phyloP scores from a whole-genome alignment of 2,797 vertebrate species.

The Sandelia bainsii region DNA sequence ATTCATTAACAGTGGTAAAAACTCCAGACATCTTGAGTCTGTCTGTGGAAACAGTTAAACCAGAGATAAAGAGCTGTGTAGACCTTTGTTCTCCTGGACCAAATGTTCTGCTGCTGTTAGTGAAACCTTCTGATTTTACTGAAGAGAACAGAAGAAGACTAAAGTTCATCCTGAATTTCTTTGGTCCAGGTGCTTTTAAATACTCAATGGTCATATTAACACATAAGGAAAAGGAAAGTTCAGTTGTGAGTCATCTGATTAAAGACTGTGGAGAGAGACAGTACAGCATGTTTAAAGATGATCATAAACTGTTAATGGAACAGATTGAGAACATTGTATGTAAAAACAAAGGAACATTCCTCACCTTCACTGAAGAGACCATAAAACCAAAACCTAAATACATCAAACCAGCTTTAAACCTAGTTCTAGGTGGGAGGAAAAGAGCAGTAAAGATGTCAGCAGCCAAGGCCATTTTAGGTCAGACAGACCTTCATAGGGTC shows the following conservation, averaged over 20 bases:
- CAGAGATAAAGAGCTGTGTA: conserved; percentile 19
- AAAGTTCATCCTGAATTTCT: conserved; percentile 34
- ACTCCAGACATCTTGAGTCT: conserved; percentile 25
- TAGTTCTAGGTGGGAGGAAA: conserved; percentile 43
- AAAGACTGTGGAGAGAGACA: conserved; percentile 18
- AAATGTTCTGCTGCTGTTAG: conserved; percentile 52
- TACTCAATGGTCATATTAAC: conserved; percentile 29
- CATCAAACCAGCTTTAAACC: background rate
- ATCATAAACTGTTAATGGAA: background rate
- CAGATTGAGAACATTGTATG: background rate
- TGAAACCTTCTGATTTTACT: conserved; percentile 42
- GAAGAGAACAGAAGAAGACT: conserved; percentile 28
- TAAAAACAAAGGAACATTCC: background rate
- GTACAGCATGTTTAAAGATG: background rate
- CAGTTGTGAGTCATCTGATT: background rate
- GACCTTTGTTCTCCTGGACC: conserved; percentile 19
- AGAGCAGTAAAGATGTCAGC: conserved; percentile 38
- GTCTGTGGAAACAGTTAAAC: background rate
- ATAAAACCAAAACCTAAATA: no score
- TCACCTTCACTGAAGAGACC: background rate
- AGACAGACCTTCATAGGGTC: conserved; percentile 3
- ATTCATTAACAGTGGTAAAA: conserved; percentile 20
- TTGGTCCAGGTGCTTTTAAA: conserved; percentile 31
- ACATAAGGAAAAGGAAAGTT: accelerated
- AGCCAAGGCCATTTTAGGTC: conserved; percentile 40